phyloP scores from a whole-genome alignment of 1,140 invertebrate species.

The Plectrocnemia conspersa region DNA sequence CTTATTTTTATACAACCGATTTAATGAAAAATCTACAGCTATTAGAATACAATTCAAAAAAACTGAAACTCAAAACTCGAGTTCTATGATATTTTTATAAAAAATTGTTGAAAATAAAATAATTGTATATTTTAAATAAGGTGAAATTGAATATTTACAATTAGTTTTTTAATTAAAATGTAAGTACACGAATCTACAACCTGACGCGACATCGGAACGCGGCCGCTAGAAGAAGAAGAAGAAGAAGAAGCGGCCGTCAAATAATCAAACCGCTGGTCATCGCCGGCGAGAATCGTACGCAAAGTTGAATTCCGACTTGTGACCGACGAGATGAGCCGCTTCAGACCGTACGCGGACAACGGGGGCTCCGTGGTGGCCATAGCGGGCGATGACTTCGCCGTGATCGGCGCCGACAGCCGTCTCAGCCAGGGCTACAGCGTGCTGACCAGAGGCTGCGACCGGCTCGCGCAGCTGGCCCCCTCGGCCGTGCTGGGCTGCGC shows the following conservation, averaged over 20 bases:
- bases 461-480: slow-evolving; percentile 74
- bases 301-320: no score
- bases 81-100: no score
- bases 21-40: no score
- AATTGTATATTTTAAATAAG: no score
- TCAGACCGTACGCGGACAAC: slow-evolving; percentile 72
- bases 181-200: not conserved
- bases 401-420: slow-evolving; percentile 87
- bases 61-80: no score
- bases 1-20: no score
- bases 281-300: slow-evolving; percentile 58
- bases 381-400: slow-evolving; percentile 84
- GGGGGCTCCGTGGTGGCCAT: slow-evolving; percentile 86
- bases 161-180: no score
- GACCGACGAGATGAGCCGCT: slow-evolving; percentile 52
- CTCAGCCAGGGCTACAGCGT: slow-evolving; percentile 86
- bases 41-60: no score
- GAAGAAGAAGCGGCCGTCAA: no score
- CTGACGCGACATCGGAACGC: not conserved
- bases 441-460: slow-evolving; percentile 80
- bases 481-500: slow-evolving; percentile 82
- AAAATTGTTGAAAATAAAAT: no score
- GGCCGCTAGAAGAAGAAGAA: not conserved
- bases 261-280: slow-evolving; percentile 41
- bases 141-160: no score